These are phyloP conservation scores for Ageneiosus marmoratus DNA, from an alignment of 2,113 vertebrate species.

Conservation along the genomic window DNA sequence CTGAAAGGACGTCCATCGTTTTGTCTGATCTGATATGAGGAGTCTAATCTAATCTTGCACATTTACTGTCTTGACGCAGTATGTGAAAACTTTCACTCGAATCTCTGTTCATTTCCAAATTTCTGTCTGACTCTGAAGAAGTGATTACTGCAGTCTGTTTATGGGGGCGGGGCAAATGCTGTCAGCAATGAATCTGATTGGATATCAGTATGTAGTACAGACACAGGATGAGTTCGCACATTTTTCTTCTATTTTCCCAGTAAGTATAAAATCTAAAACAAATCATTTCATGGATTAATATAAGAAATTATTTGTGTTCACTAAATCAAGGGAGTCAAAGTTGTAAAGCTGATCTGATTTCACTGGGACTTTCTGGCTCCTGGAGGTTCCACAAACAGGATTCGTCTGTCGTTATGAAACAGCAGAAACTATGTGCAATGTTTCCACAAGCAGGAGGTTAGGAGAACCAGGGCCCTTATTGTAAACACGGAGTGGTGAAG, in stretches of 20 bases:
- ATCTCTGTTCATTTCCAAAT: too few species aligned
- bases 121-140: too few species aligned
- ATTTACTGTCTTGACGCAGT: not conserved
- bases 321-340: not conserved
- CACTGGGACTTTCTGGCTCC: not conserved
- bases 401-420: conserved; percentile 57
- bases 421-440: conserved; percentile 61
- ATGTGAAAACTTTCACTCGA: not conserved
- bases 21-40: not conserved
- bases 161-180: not conserved
- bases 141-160: not conserved
- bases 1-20: not conserved
- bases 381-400: conserved; percentile 46
- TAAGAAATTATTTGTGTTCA: not conserved
- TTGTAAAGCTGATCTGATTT: too few species aligned
- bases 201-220: not conserved
- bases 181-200: not conserved
- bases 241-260: too few species aligned
- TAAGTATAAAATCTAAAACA: too few species aligned
- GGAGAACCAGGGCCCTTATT: conserved; percentile 32
- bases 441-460: conserved; percentile 55
- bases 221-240: not conserved
- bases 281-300: too few species aligned
- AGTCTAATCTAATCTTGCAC: not conserved
- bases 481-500: conserved; percentile 28